Evolutionary conservation across 1,140 invertebrate species (phyloP).

Genomic region (Saxidomus purpurata): DNA sequence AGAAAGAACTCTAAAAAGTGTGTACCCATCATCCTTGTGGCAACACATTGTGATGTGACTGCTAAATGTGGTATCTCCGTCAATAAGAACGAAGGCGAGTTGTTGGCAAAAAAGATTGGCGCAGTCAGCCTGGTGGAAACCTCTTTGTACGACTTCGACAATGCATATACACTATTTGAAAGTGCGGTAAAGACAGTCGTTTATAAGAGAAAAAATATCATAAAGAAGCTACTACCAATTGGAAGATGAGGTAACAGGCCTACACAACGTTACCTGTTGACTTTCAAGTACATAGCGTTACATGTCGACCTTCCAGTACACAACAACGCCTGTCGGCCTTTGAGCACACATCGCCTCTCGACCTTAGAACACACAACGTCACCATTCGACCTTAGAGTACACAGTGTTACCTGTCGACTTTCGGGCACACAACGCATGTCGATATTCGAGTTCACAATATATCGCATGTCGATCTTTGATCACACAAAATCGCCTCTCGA

Average conservation of each 20-base stretch:
- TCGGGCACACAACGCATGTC: no score
- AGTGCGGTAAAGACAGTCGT: conserved; percentile 93
- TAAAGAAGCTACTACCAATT: neutral
- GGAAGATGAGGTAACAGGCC: neutral
- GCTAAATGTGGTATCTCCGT: conserved; percentile 91
- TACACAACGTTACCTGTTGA: no score
- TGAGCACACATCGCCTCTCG: no score
- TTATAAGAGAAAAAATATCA: neutral
- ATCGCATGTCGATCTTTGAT: no score
- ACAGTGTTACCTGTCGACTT: no score
- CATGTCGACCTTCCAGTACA: no score
- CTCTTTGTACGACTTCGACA: conserved; percentile 95
- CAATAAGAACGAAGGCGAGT: conserved; percentile 90
- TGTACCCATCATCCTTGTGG: conserved; percentile 94
- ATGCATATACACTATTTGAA: conserved; percentile 96
- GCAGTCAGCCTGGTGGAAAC: conserved; percentile 97
- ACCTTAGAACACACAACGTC: no score
- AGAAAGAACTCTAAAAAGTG: conserved; percentile 82
- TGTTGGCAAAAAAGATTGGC: conserved; percentile 90
- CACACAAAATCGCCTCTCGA: no score
- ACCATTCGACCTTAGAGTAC: no score
- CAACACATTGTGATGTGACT: conserved; percentile 81
- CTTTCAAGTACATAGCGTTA: no score
- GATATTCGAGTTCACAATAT: no score
- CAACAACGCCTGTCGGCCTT: no score